Evolutionary conservation across 2,113 vertebrate genomes (phyloP), one percentile per base, ranked within the genome.

Genomic region (Puntigrus tetrazona): DNA sequence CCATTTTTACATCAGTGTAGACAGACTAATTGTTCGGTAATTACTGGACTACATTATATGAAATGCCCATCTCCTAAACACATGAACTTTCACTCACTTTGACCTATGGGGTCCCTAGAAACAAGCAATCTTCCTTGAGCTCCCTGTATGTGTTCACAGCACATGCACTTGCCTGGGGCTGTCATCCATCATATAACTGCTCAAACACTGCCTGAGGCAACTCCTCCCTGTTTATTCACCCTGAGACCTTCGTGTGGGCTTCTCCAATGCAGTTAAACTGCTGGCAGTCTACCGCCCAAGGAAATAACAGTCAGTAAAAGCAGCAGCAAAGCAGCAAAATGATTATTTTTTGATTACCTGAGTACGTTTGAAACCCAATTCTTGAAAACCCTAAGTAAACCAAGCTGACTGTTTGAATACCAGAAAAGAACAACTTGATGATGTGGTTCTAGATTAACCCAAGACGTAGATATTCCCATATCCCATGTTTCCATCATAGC

Each of bases 201-300:
- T 81, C 63, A 81, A 81, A 70, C 63, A 81, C 7, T 50, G 61
- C 29, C 27, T 31, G 27, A 34, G 20, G 79, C 41, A 13, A 16
- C 63, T 67, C 78, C 61, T 50, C 57, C 57, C 38, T 63, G 57
- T 81, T 69, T 22, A 36, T 29, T 25, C 43, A 81, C 79, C 43
- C 29, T 69, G 50, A 36, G 45, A 50, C 27, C 7, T 47, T 81
- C 1, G 11, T 69, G 16, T 22, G 59, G 14, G 41, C 27, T 81
- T 69, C 79, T 67, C 29, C 20, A 20, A 18, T 52, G 18, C 63
- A 81, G 59, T 69, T 81, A 69, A 67, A 69, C 41, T 69, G 78
- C 11, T 81, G 18, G 79, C 63, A 81, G 69, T 50, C 43, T 10
- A 31, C 43, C 18, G 29, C 43, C 63, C 45, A 70, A 50, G 16